Base-by-base conservation (phyloP, 2,113 vertebrate species). In the Alligator sinensis region DNA sequence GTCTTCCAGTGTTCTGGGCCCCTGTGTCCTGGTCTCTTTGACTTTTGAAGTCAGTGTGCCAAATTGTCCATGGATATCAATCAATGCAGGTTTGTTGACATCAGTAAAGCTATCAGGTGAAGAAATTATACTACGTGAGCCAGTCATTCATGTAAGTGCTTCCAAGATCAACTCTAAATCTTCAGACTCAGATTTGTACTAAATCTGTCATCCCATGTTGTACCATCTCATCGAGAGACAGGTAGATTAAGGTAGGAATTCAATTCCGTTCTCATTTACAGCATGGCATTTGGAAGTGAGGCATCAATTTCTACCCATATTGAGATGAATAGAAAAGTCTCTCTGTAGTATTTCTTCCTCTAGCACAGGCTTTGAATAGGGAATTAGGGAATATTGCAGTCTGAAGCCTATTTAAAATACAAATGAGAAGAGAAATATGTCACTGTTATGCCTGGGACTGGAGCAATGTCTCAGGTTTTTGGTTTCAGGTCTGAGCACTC, bases 401-500 rank as follows among this genome's bases (percentile, higher is more conserved):
- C 18, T 88, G 75, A 82, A 77, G 25, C 38, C 14, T 77, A 19
- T 7, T 77, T 81, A 78, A 87, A 90, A 74, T 0, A 3, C 75
- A 72, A 47, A 47, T 28, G 11, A 30, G 58, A 55, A 68, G 27
- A 84, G 75, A 38, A 64, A 14, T 6, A 6, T 13, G 30, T 64
- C 54, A 19, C 80, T 61, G n/a, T 55, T 63, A 80, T 84, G 24
- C 28, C 79, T 76, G 58, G 38, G 34, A 3, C n/a, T 72, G 61
- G 55, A 12, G 74, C 74, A 0, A 0, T 8, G 1, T 27, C 80
- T 38, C 30, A 54, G 66, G 64, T 10, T 14, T 5, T 0, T 0
- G 2, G 2, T 34, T 19, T 77, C 57, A 63, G 81, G 89, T 84
- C 83, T 80, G 62, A 1, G 72, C 70, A 10, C 79, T 92, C 24